phyloP scores from a whole-genome alignment of 2,888 invertebrate species.

The Drosophila pseudotakahashii region DNA sequence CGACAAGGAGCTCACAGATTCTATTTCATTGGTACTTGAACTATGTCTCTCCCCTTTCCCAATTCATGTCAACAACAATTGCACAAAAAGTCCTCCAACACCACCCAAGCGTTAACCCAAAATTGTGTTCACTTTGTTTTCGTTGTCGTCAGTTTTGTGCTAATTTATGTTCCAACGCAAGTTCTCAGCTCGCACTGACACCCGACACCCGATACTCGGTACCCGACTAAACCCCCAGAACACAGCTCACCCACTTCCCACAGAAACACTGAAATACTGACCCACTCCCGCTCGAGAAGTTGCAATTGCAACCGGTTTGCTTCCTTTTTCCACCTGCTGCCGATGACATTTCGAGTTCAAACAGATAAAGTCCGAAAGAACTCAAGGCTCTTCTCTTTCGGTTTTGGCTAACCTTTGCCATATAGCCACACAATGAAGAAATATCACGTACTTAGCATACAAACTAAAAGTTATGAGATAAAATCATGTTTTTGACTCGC shows the following conservation, averaged over 20 bases:
- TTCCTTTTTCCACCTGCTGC: slow-evolving; percentile 29
- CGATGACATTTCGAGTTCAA: slow-evolving; percentile 37
- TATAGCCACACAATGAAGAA: neutral
- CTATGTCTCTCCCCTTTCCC: slow-evolving; percentile 27
- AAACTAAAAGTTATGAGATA: neutral
- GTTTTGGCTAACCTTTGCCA: slow-evolving; percentile 28
- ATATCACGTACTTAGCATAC: neutral
- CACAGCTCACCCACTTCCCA: slow-evolving; percentile 31
- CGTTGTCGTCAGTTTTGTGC: slow-evolving; percentile 34
- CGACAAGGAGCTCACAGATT: slow-evolving; percentile 85
- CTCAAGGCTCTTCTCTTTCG: slow-evolving; percentile 45
- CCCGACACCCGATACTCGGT: neutral
- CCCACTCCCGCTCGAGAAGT: slow-evolving; percentile 24
- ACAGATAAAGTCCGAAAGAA: slow-evolving; percentile 30
- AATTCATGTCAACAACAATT: slow-evolving; percentile 27
- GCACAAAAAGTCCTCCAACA: slow-evolving; percentile 32
- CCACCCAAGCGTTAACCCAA: too few relatives aligned
- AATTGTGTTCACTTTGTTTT: slow-evolving; percentile 27
- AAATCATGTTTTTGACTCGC: neutral
- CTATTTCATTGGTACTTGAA: slow-evolving; percentile 84
- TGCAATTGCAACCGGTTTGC: slow-evolving; percentile 28
- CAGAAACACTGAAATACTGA: slow-evolving; percentile 16
- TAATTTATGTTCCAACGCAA: slow-evolving; percentile 30
- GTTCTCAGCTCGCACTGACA: slow-evolving; percentile 13
- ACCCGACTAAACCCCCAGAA: slow-evolving; percentile 2